Percentiles rank a stretch among this genome's conserved stretches.
Evolutionary conservation across 2,113 vertebrate genomes (phyloP).

Genomic region (Trochalopteron elliotii): DNA sequence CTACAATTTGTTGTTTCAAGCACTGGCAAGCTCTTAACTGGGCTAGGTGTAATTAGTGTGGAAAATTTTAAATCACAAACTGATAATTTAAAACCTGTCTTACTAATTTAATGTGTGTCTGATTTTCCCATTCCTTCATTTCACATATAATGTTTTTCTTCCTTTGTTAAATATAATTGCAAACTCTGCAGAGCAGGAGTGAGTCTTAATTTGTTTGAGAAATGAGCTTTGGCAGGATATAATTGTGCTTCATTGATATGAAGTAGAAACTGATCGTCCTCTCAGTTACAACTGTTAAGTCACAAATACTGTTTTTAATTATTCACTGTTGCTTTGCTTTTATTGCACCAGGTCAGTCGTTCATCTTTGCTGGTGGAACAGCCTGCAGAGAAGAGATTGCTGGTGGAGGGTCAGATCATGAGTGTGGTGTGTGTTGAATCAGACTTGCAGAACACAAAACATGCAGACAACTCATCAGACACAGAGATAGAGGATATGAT

Average conservation of each 20-base stretch:
- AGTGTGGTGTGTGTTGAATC: constrained; percentile 80
- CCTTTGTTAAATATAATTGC: background rate
- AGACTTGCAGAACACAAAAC: constrained; percentile 82
- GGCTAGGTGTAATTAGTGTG: background rate
- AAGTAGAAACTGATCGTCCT: background rate
- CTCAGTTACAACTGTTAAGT: background rate
- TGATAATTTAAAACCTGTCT: background rate
- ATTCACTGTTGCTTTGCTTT: constrained; percentile 10
- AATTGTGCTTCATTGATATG: background rate
- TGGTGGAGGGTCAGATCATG: constrained; percentile 80
- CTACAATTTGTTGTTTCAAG: background rate
- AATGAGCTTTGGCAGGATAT: background rate
- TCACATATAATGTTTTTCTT: background rate
- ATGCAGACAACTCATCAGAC: constrained; percentile 86
- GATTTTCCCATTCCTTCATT: background rate
- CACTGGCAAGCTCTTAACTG: background rate
- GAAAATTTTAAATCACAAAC: background rate
- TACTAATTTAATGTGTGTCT: background rate
- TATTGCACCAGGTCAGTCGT: constrained; percentile 79
- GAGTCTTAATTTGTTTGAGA: background rate
- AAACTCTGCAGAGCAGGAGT: background rate
- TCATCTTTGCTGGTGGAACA: constrained; percentile 83
- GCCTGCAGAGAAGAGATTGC: constrained; percentile 79
- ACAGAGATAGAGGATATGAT: constrained; percentile 87
- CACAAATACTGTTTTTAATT: background rate